These are phyloP conservation scores for Herpailurus yagouaroundi DNA, from an alignment of 2,113 vertebrate species.

Conservation along the genomic window DNA sequence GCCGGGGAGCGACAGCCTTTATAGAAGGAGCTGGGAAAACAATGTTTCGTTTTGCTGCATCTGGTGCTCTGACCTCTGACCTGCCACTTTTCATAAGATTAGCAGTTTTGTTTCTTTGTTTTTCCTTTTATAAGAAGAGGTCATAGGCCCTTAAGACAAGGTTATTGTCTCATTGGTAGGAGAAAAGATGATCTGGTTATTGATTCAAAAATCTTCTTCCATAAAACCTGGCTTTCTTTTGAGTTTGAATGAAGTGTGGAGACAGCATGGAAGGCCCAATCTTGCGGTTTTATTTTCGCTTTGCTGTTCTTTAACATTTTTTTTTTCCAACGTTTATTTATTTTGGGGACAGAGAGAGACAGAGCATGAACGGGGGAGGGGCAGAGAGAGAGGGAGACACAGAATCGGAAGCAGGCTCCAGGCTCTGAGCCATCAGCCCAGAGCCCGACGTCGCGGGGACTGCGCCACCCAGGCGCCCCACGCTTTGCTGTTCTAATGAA, in stretches of 20 bases:
- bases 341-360: no score
- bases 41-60: not conserved
- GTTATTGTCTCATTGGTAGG: not conserved
- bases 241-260: not conserved
- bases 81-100: not conserved
- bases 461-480: no score
- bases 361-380: no score
- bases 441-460: no score
- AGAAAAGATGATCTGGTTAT: not conserved
- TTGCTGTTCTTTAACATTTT: slow-evolving; percentile 3
- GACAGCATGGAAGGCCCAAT: not conserved
- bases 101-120: not conserved
- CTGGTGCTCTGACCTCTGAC: not conserved
- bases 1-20: not conserved
- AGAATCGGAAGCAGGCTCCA: no score
- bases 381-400: no score
- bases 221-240: not conserved
- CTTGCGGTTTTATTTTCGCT: slow-evolving; percentile 3
- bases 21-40: not conserved
- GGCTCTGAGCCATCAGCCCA: no score
- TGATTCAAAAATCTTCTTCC: slow-evolving; percentile 9
- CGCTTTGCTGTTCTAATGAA: not conserved
- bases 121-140: not conserved
- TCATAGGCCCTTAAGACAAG: not conserved
- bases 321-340: no score